Percentiles rank a stretch among this genome's conserved stretches.
Conservation (phyloP, 1,140 invertebrate species). For the Drosophila elegans region DNA sequence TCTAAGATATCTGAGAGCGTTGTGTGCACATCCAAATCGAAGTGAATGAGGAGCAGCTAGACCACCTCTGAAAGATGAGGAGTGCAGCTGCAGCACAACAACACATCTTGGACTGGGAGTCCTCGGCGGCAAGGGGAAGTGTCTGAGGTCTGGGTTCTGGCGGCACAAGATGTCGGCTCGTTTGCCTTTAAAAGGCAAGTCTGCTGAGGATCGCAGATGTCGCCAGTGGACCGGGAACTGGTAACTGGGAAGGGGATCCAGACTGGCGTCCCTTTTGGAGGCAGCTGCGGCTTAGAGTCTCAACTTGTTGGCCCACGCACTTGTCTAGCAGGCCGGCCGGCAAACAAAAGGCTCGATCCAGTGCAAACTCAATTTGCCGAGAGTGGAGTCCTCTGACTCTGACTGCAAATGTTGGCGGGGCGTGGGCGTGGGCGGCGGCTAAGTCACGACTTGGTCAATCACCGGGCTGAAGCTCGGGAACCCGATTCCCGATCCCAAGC, state of each 20-base stretch:
- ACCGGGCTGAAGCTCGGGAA: background rate
- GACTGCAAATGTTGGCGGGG: constrained; percentile 22
- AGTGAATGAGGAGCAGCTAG: background rate
- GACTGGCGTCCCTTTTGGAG: constrained; percentile 49
- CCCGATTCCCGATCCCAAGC: constrained; percentile 3
- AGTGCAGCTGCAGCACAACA: constrained; percentile 51
- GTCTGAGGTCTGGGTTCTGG: constrained; percentile 3
- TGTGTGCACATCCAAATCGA: background rate
- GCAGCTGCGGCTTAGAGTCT: constrained; percentile 44
- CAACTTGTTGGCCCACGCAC: constrained; percentile 59
- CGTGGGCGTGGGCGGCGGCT: constrained; percentile 26
- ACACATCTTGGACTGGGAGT: constrained; percentile 5
- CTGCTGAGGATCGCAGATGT: constrained; percentile 71
- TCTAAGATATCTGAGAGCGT: background rate
- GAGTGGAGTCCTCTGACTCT: background rate
- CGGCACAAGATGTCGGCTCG: constrained; percentile 48
- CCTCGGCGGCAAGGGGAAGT: constrained; percentile 16
- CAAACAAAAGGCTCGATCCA: constrained; percentile 46
- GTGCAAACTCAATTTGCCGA: constrained; percentile 64
- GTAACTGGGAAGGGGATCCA: constrained; percentile 10
- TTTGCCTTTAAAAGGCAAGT: constrained; percentile 68
- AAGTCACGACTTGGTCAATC: constrained; percentile 56
- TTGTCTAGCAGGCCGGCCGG: constrained; percentile 53
- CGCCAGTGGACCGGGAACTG: constrained; percentile 38
- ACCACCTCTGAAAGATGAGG: constrained; percentile 6